These are phyloP conservation scores for Prionailurus bengalensis DNA, from an alignment of 2,113 vertebrate species.

Conservation along the genomic window DNA sequence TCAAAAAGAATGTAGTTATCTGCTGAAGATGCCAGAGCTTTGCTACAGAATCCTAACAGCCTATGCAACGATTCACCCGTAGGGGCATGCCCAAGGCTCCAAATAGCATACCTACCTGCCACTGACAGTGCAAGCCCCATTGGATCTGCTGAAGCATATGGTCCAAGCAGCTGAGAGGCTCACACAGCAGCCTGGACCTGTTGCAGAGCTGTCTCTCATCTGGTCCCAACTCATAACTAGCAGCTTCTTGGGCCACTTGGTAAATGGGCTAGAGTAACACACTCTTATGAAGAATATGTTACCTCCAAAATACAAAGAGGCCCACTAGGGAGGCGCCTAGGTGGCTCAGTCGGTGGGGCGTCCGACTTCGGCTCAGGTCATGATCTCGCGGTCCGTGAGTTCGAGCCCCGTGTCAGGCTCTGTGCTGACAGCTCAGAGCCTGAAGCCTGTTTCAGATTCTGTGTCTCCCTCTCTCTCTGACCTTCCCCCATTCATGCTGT, in stretches of 20 bases:
- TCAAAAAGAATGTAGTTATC: not conserved
- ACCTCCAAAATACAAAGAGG: not conserved
- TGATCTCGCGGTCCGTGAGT: no score
- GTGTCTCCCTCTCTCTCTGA: no score
- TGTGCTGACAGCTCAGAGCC: no score
- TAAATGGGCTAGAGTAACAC: not conserved
- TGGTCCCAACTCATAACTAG: not conserved
- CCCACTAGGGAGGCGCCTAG: no score
- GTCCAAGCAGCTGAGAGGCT: not conserved
- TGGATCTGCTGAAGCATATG: not conserved
- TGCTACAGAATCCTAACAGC: not conserved
- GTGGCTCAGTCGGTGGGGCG: no score
- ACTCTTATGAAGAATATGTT: not conserved
- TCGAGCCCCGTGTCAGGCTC: no score
- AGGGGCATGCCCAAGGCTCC: not conserved
- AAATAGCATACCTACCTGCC: not conserved
- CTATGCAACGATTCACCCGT: not conserved
- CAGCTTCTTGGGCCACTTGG: not conserved
- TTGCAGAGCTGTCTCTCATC: not conserved
- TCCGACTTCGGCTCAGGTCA: no score
- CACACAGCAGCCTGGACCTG: accelerated
- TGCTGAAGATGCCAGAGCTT: not conserved
- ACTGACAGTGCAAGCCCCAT: not conserved
- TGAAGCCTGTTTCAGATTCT: no score
- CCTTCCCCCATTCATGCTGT: no score